Evolutionary conservation across 2,888 invertebrate species (phyloP).

Genomic region (Tiphia femorata): DNA sequence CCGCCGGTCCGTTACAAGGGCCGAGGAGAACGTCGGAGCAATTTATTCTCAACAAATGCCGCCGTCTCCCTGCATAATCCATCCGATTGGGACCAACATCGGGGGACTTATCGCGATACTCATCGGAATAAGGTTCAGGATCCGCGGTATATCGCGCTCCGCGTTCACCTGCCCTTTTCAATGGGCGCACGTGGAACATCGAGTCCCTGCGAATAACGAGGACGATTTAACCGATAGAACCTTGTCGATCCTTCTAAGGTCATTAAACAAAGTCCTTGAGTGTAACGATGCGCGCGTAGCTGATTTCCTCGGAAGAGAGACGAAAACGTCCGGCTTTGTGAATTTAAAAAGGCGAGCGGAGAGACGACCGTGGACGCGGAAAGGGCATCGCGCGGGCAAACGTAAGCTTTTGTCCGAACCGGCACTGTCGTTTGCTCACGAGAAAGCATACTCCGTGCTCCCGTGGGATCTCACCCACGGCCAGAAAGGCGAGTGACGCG

Average conservation of each 20-base stretch:
- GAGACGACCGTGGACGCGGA: not conserved
- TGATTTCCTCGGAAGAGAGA: not conserved
- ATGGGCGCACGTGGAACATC: constrained; percentile 27
- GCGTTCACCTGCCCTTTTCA: constrained; percentile 39
- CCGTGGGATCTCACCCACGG: constrained; percentile 18
- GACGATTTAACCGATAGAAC: constrained; percentile 48
- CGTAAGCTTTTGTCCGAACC: constrained; percentile 11
- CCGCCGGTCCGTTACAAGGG: no score
- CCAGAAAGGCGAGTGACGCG: constrained; percentile 20
- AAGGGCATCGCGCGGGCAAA: constrained; percentile 9
- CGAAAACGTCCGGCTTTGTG: no score
- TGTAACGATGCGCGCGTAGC: no score
- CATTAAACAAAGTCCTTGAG: constrained; percentile 44
- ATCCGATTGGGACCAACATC: no score
- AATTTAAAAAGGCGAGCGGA: not conserved
- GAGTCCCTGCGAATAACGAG: constrained; percentile 38
- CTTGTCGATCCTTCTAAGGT: constrained; percentile 44
- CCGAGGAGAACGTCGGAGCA: no score
- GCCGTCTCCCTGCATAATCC: no score
- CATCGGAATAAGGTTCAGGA: not conserved
- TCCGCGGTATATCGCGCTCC: constrained; percentile 14
- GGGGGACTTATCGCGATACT: not conserved
- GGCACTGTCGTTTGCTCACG: constrained; percentile 2
- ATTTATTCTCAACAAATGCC: no score
- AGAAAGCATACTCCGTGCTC: constrained; percentile 12